phyloP scores from a whole-genome alignment of 2,113 vertebrate genomes.

The Stigmatopora nigra region DNA sequence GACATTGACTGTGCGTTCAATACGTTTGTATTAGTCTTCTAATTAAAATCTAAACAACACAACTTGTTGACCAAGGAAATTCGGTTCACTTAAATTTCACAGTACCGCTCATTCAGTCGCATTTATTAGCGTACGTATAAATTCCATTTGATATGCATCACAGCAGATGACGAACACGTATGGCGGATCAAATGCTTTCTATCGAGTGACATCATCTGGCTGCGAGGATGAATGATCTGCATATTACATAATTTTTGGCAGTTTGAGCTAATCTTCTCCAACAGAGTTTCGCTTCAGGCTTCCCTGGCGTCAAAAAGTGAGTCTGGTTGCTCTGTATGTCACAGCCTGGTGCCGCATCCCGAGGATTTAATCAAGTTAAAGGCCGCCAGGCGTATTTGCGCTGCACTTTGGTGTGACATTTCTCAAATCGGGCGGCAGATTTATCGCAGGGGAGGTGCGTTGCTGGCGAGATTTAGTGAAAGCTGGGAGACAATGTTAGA shows the following conservation, averaged over 20 bases:
- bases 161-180: neutral
- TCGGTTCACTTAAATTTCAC: too few species aligned
- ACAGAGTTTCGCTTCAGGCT: neutral
- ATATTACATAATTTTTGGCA: conserved; percentile 4
- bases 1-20: too few species aligned
- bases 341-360: neutral
- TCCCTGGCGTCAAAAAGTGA: neutral
- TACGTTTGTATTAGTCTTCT: too few species aligned
- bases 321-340: conserved; percentile 1
- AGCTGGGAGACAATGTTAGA: neutral
- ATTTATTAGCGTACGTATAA: too few species aligned
- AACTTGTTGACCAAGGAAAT: too few species aligned
- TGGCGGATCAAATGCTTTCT: neutral
- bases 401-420: conserved; percentile 1
- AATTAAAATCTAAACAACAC: too few species aligned
- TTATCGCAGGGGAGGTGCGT: conserved; percentile 1
- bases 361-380: conserved; percentile 8
- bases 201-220: neutral
- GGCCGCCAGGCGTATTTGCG: conserved; percentile 1
- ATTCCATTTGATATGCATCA: too few species aligned
- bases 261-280: conserved; percentile 1
- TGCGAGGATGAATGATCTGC: neutral
- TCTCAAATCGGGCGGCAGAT: conserved; percentile 8
- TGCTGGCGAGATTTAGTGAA: neutral
- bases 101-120: too few species aligned